phyloP scores from a whole-genome alignment of 2,888 invertebrate species.

The Mythimna pallens region DNA sequence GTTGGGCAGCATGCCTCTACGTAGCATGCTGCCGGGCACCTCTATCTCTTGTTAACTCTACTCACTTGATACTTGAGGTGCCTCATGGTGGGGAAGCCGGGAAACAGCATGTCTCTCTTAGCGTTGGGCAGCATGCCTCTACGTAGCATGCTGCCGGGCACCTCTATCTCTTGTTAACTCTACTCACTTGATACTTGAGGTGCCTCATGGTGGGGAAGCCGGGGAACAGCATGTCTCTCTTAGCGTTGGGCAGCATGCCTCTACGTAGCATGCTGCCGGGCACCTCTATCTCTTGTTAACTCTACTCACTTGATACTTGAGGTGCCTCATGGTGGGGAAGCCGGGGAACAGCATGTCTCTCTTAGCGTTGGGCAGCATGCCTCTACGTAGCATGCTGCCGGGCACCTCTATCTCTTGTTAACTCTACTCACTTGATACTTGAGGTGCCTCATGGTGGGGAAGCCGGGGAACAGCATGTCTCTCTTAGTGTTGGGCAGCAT shows the following conservation, averaged over 20 bases:
- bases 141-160: slow-evolving; percentile 91
- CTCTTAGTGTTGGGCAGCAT: slow-evolving; percentile 92
- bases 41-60: slow-evolving; percentile 62
- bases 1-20: slow-evolving; percentile 93
- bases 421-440: slow-evolving; percentile 92
- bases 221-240: slow-evolving; percentile 93
- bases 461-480: slow-evolving; percentile 96
- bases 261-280: slow-evolving; percentile 91
- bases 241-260: slow-evolving; percentile 93
- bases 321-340: slow-evolving; percentile 97
- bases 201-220: slow-evolving; percentile 98
- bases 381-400: slow-evolving; percentile 91
- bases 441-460: slow-evolving; percentile 97
- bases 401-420: slow-evolving; percentile 85
- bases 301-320: slow-evolving; percentile 93
- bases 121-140: slow-evolving; percentile 94
- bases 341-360: slow-evolving; percentile 95
- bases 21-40: slow-evolving; percentile 90
- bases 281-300: slow-evolving; percentile 78
- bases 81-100: slow-evolving; percentile 98
- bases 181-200: slow-evolving; percentile 93
- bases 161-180: slow-evolving; percentile 69
- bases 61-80: slow-evolving; percentile 95
- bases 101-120: slow-evolving; percentile 93
- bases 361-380: slow-evolving; percentile 93